Conservation (phyloP, 1,140 invertebrate genomes). For the Microvelia longipes region DNA sequence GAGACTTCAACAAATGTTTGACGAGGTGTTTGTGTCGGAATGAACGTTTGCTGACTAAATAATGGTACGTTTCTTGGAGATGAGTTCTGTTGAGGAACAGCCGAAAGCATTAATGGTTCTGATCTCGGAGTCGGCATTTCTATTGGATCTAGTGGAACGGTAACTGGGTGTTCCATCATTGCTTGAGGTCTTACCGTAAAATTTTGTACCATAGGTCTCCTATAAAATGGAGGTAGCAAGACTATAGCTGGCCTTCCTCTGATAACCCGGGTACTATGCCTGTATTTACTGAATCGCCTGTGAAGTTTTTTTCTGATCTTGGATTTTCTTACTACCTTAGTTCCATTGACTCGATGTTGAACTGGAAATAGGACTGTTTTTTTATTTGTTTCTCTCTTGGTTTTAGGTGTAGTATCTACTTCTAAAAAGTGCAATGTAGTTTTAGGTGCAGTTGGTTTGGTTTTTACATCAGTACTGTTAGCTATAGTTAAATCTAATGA, state of each 20-base stretch:
- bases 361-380: not conserved
- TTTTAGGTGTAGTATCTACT: not conserved
- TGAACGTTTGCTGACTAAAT: not conserved
- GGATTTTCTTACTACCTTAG: not conserved
- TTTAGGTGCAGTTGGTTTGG: not conserved
- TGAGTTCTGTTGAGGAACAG: not conserved
- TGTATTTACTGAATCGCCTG: not conserved
- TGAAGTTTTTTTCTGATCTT: not conserved
- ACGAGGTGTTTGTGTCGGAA: not conserved
- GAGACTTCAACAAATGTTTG: not conserved
- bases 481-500: not conserved
- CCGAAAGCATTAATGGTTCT: not conserved
- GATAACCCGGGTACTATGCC: constrained; percentile 10
- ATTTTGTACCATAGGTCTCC: not conserved
- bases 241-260: constrained; percentile 1
- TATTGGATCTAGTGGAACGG: not conserved
- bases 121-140: not conserved
- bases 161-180: not conserved
- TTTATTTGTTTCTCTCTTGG: not conserved
- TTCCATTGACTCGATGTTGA: not conserved
- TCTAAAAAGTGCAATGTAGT: not conserved
- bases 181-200: not conserved
- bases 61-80: not conserved
- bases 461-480: not conserved
- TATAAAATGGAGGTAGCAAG: constrained; percentile 6